Conservation (phyloP, 2,113 vertebrate genomes). For the Phocoena sinus region DNA sequence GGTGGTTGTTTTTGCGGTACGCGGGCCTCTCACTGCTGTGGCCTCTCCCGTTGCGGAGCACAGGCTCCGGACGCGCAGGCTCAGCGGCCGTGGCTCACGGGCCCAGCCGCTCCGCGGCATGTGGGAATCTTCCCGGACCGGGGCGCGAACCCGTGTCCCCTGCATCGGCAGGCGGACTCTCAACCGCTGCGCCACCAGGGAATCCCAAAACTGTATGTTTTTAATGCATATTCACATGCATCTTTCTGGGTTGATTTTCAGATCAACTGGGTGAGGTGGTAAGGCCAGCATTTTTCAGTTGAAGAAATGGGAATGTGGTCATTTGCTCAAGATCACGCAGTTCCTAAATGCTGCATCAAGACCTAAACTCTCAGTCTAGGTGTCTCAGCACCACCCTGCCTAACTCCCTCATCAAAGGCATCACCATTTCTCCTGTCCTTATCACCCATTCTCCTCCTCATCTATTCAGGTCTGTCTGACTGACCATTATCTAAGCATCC, state of each 20-base stretch:
- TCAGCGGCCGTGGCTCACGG: too few relatives aligned
- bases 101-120: too few relatives aligned
- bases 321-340: background rate
- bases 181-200: too few relatives aligned
- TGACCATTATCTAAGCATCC: background rate
- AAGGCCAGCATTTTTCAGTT: background rate
- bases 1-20: too few relatives aligned
- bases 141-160: too few relatives aligned
- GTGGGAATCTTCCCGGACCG: too few relatives aligned
- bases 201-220: background rate
- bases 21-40: too few relatives aligned
- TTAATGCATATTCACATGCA: background rate
- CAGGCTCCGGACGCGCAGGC: too few relatives aligned
- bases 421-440: background rate
- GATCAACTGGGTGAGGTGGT: background rate
- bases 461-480: background rate
- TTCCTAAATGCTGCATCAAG: background rate
- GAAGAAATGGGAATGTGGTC: background rate
- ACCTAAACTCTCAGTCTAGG: background rate
- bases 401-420: background rate
- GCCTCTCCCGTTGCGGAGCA: too few relatives aligned
- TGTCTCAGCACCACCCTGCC: background rate
- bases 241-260: background rate
- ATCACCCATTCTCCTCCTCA: background rate
- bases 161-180: too few relatives aligned